Evolutionary conservation across 2,797 vertebrate species (phyloP).

Genomic region (Leptoclinus maculatus): DNA sequence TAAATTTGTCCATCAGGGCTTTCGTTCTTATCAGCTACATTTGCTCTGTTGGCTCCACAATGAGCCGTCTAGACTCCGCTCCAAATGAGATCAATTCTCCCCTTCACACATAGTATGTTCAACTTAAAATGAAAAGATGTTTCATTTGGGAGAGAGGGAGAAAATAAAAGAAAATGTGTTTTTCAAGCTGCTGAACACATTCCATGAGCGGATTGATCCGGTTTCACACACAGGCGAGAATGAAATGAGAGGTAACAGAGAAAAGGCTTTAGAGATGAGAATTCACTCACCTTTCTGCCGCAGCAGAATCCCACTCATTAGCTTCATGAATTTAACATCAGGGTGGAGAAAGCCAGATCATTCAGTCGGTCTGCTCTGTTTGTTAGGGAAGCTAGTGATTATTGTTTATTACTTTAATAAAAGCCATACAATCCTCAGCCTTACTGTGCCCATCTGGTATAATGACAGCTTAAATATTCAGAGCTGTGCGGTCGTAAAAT

Average conservation of each 20-base stretch:
- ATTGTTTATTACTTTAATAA: slow-evolving; percentile 85
- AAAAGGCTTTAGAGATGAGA: slow-evolving; percentile 38
- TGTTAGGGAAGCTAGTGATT: slow-evolving; percentile 72
- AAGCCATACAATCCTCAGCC: slow-evolving; percentile 73
- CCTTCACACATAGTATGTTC: slow-evolving; percentile 3
- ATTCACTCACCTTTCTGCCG: slow-evolving; percentile 52
- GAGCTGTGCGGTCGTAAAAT: slow-evolving; percentile 72
- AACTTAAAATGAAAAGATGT: slow-evolving; percentile 31
- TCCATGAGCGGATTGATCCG: slow-evolving; percentile 36
- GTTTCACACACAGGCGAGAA: slow-evolving; percentile 34
- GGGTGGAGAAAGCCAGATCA: slow-evolving; percentile 38
- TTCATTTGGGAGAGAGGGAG: slow-evolving; percentile 11
- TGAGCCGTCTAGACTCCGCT: slow-evolving; percentile 23
- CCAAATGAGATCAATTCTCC: slow-evolving; percentile 29
- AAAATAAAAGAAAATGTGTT: slow-evolving; percentile 33
- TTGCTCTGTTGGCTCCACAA: slow-evolving; percentile 44
- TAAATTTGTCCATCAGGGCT: slow-evolving; percentile 77
- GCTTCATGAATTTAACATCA: slow-evolving; percentile 70
- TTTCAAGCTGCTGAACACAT: slow-evolving; percentile 41
- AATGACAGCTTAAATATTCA: slow-evolving; percentile 83
- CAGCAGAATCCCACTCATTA: slow-evolving; percentile 55
- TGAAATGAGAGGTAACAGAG: slow-evolving; percentile 36
- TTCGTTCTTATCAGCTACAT: slow-evolving; percentile 55
- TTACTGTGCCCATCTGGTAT: slow-evolving; percentile 78
- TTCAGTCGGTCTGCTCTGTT: slow-evolving; percentile 57